Conservation (phyloP, 2,888 invertebrate species). For the Apotomis capreana region DNA sequence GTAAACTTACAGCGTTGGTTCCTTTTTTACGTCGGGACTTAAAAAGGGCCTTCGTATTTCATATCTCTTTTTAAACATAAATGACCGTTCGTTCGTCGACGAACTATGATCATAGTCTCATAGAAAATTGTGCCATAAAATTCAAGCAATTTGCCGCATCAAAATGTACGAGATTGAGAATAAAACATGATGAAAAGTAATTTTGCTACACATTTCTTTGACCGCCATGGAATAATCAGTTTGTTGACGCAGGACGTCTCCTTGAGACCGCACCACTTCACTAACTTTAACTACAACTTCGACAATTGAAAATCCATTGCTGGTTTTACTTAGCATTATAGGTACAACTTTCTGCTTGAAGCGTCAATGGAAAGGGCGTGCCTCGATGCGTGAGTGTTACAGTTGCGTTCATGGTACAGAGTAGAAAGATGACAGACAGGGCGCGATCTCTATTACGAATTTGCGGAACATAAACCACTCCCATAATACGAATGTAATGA, state of each 20-base stretch:
- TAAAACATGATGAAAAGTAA: conserved; percentile 55
- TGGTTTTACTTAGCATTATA: neutral
- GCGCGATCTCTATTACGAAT: conserved; percentile 73
- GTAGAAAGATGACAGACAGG: conserved; percentile 61
- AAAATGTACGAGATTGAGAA: conserved; percentile 52
- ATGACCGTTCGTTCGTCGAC: neutral
- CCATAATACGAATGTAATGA: conserved; percentile 72
- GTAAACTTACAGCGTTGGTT: too few relatives aligned
- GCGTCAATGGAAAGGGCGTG: conserved; percentile 45
- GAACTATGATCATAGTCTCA: neutral
- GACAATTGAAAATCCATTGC: conserved; percentile 38
- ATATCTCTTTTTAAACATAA: neutral
- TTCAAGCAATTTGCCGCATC: conserved; percentile 37
- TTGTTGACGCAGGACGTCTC: conserved; percentile 54
- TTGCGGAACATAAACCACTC: conserved; percentile 70
- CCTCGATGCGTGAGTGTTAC: conserved; percentile 11
- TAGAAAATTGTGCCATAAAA: conserved; percentile 3
- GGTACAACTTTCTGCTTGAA: neutral
- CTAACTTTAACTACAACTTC: neutral
- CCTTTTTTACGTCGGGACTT: too few relatives aligned
- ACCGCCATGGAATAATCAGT: conserved; percentile 53
- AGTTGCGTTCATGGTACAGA: conserved; percentile 39
- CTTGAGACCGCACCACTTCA: conserved; percentile 42
- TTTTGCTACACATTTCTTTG: conserved; percentile 49
- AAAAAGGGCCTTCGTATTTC: neutral